These are phyloP conservation scores for Aphodius sticticus DNA, from an alignment of 2,888 invertebrate genomes.

Conservation along the genomic window DNA sequence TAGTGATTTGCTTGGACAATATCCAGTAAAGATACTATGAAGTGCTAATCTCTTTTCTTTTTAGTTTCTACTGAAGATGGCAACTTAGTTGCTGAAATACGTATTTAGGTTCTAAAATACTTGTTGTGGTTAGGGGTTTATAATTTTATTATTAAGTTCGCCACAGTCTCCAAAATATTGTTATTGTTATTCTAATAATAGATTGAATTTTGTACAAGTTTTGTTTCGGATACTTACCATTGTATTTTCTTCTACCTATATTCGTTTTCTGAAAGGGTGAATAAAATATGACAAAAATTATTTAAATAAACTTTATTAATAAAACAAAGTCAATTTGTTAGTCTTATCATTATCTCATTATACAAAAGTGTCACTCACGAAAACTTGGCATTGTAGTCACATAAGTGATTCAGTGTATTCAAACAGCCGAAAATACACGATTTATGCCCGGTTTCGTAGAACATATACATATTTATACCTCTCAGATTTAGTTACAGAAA, in stretches of 20 bases:
- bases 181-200: no score
- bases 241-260: background rate
- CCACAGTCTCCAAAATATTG: no score
- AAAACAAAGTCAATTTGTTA: constrained; percentile 23
- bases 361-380: background rate
- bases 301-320: constrained; percentile 23
- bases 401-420: background rate
- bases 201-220: no score
- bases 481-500: background rate
- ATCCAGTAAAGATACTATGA: no score
- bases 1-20: no score
- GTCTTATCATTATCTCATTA: constrained; percentile 11
- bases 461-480: background rate
- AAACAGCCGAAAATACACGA: background rate
- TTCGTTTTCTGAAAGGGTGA: background rate
- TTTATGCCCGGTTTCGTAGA: background rate
- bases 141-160: no score
- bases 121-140: no score
- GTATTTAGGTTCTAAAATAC: no score
- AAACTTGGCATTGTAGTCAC: background rate
- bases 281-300: constrained; percentile 1
- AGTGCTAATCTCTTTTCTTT: no score
- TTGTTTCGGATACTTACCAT: no score
- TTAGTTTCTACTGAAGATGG: no score
- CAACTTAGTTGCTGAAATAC: no score